Conservation (phyloP, 2,888 invertebrate genomes). For the Aphodius sticticus region DNA sequence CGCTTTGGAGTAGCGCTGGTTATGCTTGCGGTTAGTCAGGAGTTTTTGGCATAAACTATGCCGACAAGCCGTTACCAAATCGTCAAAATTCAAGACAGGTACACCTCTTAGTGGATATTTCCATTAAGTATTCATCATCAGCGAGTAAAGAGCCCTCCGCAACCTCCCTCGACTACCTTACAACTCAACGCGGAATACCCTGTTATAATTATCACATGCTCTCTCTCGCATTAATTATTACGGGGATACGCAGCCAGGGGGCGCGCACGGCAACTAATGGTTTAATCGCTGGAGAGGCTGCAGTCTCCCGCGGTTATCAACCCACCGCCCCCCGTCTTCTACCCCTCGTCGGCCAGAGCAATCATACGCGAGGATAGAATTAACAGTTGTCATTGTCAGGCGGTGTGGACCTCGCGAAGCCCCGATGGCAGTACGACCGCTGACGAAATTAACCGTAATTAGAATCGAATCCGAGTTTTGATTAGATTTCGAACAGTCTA, state of each 20-base stretch:
- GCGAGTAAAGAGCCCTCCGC: not conserved
- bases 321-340: conserved; percentile 14
- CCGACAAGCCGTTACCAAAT: not conserved
- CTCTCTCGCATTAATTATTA: conserved; percentile 27
- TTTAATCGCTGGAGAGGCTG: conserved; percentile 20
- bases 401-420: not conserved
- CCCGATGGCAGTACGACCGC: conserved; percentile 10
- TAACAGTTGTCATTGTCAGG: conserved; percentile 4
- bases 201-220: conserved; percentile 26
- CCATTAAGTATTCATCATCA: not conserved
- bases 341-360: not conserved
- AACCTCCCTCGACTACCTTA: conserved; percentile 9
- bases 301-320: conserved; percentile 17
- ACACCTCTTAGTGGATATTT: not conserved
- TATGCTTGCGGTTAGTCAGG: too few relatives aligned
- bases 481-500: conserved; percentile 18
- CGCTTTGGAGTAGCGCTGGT: too few relatives aligned
- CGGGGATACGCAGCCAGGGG: conserved; percentile 6
- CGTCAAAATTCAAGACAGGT: not conserved
- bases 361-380: not conserved
- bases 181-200: conserved; percentile 23
- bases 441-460: conserved; percentile 17
- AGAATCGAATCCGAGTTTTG: conserved; percentile 24
- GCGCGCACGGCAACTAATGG: conserved; percentile 25
- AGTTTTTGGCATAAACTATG: not conserved